Evolutionary conservation across 2,888 invertebrate species (phyloP).

Genomic region (Ichneumoninae sp.): DNA sequence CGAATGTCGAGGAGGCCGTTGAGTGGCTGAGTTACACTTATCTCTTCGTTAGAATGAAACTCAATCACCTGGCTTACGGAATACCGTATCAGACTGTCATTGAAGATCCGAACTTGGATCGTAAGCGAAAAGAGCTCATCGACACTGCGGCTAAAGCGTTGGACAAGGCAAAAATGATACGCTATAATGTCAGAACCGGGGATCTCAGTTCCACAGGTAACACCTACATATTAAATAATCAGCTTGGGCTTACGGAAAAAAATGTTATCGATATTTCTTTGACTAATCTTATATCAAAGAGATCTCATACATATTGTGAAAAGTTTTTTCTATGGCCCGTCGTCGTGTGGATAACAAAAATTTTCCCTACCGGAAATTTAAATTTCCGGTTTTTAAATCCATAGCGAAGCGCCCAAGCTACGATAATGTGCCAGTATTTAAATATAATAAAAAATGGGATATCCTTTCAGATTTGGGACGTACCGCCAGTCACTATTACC

Average conservation of each 20-base stretch:
- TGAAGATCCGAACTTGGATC: constrained; percentile 92
- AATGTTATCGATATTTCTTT: background rate
- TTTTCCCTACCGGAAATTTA: too few relatives aligned
- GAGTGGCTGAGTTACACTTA: constrained; percentile 99
- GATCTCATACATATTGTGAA: too few relatives aligned
- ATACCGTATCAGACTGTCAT: constrained; percentile 87
- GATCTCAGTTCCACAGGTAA: constrained; percentile 90
- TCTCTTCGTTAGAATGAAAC: constrained; percentile 95
- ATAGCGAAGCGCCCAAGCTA: too few relatives aligned
- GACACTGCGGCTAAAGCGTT: constrained; percentile 92
- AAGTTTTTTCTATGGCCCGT: background rate
- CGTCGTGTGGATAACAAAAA: too few relatives aligned
- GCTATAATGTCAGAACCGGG: constrained; percentile 94
- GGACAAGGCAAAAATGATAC: constrained; percentile 97
- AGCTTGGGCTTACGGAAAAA: background rate
- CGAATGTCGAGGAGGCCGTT: constrained; percentile 97
- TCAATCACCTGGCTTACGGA: constrained; percentile 94
- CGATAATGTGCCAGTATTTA: background rate
- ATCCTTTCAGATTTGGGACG: constrained; percentile 91
- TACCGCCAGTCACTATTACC: constrained; percentile 98
- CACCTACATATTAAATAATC: background rate
- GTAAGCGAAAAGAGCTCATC: constrained; percentile 91
- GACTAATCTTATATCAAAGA: too few relatives aligned
- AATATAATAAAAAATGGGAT: background rate
- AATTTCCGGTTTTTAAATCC: too few relatives aligned